Base-by-base conservation (phyloP, 2,113 vertebrate species). In the Channa argus region DNA sequence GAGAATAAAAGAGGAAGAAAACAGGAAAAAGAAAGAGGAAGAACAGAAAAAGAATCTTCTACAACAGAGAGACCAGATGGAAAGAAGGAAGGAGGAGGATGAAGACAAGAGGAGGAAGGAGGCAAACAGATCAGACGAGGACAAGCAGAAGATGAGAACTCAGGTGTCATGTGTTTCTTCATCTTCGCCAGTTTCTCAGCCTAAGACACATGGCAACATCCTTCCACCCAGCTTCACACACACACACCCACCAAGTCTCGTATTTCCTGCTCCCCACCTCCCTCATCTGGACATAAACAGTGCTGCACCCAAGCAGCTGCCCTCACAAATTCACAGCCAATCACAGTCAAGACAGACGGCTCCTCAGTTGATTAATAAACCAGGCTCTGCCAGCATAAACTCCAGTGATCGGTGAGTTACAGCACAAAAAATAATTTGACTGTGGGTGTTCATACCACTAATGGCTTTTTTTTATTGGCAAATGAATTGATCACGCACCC, bases 61-160 rank as follows among this genome's bases (percentile, higher is more conserved):
- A 8, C 14, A 50, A n/a, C 34, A 74, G 2, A 33, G 38, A 5
- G 78, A 74, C 41, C 50, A 74, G 60, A 46, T 44, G 39, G 49
- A 43, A 3, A 73, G 34, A 46, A 43, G 11, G 52, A 66, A 64
- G n/a, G 50, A 64, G 12, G 36, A 60, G 24, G 52, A 63, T 34
- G 37, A 65, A 49, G 15, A 44, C 6, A 12, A 50, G 47, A 53
- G 6, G 24, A 58, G 37, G 69, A 72, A 44, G 38, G 82, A 88
- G 59, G 68, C 52, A 39, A 92, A 91, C 84, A 85, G 63, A 50
- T 90, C 91, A 36, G 90, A 92, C 7, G 91, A 94, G 69, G 93
- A 92, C 64, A 93, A 92, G 53, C 77, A 86, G 66, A 89, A 82
- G 64, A 88, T 91, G 88, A 90, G 52, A 76, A 69, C 50, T 5